These are phyloP conservation scores for Rhinogobius similis DNA, from an alignment of 2,113 vertebrate species.

Conservation along the genomic window DNA sequence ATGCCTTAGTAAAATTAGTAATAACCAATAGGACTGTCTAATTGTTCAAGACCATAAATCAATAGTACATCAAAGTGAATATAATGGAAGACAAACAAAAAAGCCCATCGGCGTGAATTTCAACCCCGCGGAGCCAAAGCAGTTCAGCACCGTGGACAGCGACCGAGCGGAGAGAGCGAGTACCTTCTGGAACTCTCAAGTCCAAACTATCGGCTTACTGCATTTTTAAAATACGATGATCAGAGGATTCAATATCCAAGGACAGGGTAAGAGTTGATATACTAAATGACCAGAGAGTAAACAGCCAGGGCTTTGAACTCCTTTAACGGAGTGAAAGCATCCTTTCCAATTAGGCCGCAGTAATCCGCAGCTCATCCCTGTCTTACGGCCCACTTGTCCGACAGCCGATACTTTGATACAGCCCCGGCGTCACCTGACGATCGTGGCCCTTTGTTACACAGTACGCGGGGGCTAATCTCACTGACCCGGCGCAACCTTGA, in stretches of 20 bases:
- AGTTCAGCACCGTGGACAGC: slow-evolving; percentile 46
- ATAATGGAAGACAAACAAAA: background rate
- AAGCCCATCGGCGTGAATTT: background rate
- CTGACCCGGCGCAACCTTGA: slow-evolving; percentile 80
- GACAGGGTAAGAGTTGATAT: background rate
- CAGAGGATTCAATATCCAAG: background rate
- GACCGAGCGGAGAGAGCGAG: background rate
- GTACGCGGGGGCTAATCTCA: slow-evolving; percentile 72
- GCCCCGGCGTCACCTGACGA: slow-evolving; percentile 66
- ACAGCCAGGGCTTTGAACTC: slow-evolving; percentile 32
- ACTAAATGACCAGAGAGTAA: slow-evolving; percentile 12
- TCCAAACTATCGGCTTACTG: background rate
- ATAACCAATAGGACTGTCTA: too few species aligned
- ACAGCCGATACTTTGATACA: slow-evolving; percentile 80
- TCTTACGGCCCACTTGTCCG: slow-evolving; percentile 74
- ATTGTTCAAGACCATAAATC: background rate
- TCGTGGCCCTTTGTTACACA: slow-evolving; percentile 67
- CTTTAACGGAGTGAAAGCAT: slow-evolving; percentile 61
- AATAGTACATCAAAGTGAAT: background rate
- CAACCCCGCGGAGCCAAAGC: background rate
- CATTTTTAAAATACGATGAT: too few species aligned
- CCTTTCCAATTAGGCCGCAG: slow-evolving; percentile 72
- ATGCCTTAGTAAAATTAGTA: too few species aligned
- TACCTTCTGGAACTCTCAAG: background rate
- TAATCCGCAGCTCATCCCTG: slow-evolving; percentile 73